These are phyloP conservation scores for Varanus salvator DNA, from an alignment of 2,113 vertebrate species.

Conservation along the genomic window DNA sequence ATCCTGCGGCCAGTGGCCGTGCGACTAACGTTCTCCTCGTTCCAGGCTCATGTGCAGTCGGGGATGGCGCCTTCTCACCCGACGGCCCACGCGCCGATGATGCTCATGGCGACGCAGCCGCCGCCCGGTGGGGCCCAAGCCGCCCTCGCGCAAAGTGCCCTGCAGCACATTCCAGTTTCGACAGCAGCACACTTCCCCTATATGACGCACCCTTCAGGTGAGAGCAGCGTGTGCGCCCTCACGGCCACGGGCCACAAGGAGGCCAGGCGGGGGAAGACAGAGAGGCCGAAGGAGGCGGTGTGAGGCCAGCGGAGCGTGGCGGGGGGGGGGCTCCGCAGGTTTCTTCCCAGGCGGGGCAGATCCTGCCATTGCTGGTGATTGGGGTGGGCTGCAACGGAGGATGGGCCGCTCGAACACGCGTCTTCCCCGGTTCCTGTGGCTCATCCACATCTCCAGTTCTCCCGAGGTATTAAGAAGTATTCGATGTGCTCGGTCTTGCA, in stretches of 20 bases:
- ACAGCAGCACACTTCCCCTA: conserved; percentile 89
- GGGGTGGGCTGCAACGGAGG: not conserved
- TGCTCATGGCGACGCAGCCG: conserved; percentile 98
- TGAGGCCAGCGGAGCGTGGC: not conserved
- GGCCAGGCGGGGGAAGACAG: not conserved
- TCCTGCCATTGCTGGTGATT: not conserved
- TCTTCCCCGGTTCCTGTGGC: too few relatives aligned
- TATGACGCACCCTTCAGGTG: conserved; percentile 89
- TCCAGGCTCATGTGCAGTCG: conserved; percentile 98
- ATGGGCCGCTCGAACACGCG: too few relatives aligned
- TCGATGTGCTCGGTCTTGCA: not conserved
- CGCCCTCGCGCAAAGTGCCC: conserved; percentile 90
- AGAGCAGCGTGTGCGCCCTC: conserved; percentile 39
- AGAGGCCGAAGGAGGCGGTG: fast-evolving
- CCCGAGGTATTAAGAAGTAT: not conserved
- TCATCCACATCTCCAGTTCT: not conserved
- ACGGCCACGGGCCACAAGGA: fast-evolving
- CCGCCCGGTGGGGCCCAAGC: conserved; percentile 94
- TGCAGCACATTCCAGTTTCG: conserved; percentile 95
- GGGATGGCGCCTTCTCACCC: conserved; percentile 95
- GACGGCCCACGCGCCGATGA: conserved; percentile 93
- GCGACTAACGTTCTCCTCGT: conserved; percentile 78
- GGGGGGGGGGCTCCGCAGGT: not conserved
- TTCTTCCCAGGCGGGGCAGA: not conserved
- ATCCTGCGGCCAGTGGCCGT: conserved; percentile 65